These are phyloP conservation scores for Pionites leucogaster DNA, from an alignment of 2,113 vertebrate species.

Conservation along the genomic window DNA sequence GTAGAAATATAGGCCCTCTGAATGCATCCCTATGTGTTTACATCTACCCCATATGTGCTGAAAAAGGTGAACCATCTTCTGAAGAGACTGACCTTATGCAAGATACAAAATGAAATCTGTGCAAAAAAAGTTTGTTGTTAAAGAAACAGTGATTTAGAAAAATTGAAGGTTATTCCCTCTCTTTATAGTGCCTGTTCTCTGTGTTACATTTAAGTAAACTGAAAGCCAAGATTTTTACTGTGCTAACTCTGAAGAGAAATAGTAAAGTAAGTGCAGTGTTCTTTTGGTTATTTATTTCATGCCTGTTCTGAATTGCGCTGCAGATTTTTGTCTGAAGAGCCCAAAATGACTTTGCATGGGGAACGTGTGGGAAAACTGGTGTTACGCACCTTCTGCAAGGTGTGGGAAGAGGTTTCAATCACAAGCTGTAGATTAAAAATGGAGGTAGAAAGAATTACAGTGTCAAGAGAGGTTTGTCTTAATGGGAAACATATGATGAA, in stretches of 20 bases:
- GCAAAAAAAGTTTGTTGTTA: neutral
- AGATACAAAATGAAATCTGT: neutral
- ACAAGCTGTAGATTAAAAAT: slow-evolving; percentile 9
- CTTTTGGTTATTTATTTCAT: neutral
- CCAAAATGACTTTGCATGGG: slow-evolving; percentile 7
- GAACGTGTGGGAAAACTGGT: neutral
- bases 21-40: neutral
- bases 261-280: neutral
- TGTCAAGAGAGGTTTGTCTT: slow-evolving; percentile 1
- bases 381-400: slow-evolving; percentile 47
- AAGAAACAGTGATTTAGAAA: neutral
- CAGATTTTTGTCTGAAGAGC: slow-evolving; percentile 22
- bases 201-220: neutral
- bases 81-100: neutral
- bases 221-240: neutral
- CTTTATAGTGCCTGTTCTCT: neutral
- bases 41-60: accelerated
- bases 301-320: neutral
- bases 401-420: slow-evolving; percentile 46
- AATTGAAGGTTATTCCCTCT: neutral
- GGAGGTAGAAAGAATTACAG: neutral
- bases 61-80: neutral
- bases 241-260: neutral
- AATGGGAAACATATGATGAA: neutral
- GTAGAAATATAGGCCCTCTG: accelerated